Evolutionary conservation across 2,888 invertebrate species (phyloP), one percentile per base, ranked within the genome.

Genomic region (Lepidonotus clava): DNA sequence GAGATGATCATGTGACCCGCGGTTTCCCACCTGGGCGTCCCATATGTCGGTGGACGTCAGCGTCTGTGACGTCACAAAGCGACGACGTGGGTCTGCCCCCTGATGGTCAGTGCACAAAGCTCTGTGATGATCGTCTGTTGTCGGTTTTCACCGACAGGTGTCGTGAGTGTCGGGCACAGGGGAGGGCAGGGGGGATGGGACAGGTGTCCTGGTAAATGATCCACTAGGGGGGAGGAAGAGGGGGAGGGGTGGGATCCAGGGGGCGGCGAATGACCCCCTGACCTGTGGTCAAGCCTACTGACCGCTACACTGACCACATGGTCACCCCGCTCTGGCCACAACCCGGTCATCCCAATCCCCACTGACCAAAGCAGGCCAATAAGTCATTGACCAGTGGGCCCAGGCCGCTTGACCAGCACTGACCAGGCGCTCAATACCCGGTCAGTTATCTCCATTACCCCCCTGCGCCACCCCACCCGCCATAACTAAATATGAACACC

Each of bases 251-350:
- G 71, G 36, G 56, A n/a, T 56, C 24, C 24, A 24, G 8, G 14
- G n/a, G 56, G 14, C 11, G 24, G 24, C 8, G 56, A 24, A 36
- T 71, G 71, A 71, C 71, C 71, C 21, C 21, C 34, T 71, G 71
- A 71, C 71, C 71, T 71, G 71, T 71, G 71, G 71, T 71, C 71
- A 71, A 36, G n/a, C 6, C 14, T 36, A 24, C n/a, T 71, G 36
- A 71, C 71, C 36, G n/a, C 36, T 34, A 71, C 71, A 71, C 71
- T 71, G 71, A 71, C 71, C 71, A 71, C 71, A 71, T 71, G 71
- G 71, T 71, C 38, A 71, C 71, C 8, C n/a, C 14, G 28, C 66
- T 11, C 32, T n/a, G n/a, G n/a, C n/a, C n/a, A n/a, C n/a, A n/a
- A n/a, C n/a, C n/a, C n/a, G n/a, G n/a, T n/a, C n/a, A n/a, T n/a